Evolutionary conservation across 2,113 vertebrate species (phyloP), one percentile per base, ranked within the genome.

Genomic region (Bostrychus sinensis): DNA sequence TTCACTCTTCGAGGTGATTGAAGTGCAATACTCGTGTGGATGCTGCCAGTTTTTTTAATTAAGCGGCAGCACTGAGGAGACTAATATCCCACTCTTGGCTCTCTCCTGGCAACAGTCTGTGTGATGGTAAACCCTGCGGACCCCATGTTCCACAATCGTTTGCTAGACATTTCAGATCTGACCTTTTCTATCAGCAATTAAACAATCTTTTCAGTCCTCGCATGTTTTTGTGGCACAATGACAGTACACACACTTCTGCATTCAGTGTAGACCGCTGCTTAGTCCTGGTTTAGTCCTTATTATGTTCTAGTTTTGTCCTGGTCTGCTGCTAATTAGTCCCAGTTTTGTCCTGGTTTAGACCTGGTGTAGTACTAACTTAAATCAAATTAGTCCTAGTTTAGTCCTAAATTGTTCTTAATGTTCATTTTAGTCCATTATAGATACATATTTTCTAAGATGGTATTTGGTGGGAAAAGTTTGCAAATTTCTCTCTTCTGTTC

Each of bases 181-280:
- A 37, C 30, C 62, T 46, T 75, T 68, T 72, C 63, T 69, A 45
- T 64, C 51, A 54, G 6, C 69, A 26, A 48, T 19, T 68, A 41
- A 38, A n/a, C 16, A 6, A 43, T 34, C 36, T 72, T 62, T 75
- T 54, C 62, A 67, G 79, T 73, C 51, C 22, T 38, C 48, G 58
- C 20, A 55, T 42, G 28, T 69, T 39, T 58, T 56, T 42, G 14
- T 32, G 65, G 28, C 75, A 77, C 54, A 62, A 53, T 43, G 53
- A 58, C 64, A 62, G 65, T 39, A 41, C 55, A 56, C 43, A 62
- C n/a, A n/a, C n/a, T n/a, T n/a, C n/a, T 48, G 36, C 48, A 28
- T 68, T 59, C n/a, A n/a, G n/a, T n/a, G 32, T 22, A 10, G 10
- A 34, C 32, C 32, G 34, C 39, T 72, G 34, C 34, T 50, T 34